Percentiles rank a stretch among this genome's conserved stretches.
phyloP scores from a whole-genome alignment of 2,888 invertebrate genomes.

The Drosophila demipolita region DNA sequence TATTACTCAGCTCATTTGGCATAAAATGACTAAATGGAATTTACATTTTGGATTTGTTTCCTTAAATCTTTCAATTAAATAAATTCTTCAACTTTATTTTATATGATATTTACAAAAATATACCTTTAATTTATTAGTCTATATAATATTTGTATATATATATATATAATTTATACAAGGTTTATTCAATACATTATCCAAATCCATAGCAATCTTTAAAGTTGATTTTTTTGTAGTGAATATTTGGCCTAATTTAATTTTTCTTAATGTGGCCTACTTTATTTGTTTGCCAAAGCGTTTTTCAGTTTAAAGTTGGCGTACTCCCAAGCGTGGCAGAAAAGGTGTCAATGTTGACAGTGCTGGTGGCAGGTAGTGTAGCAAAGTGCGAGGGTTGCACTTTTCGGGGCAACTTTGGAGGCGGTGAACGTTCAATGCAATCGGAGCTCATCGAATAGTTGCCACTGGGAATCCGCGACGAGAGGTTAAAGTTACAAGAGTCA shows the following conservation, averaged over 20 bases:
- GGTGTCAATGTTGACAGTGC: not conserved
- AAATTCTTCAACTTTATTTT: not conserved
- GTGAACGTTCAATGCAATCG: conserved; percentile 47
- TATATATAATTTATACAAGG: no score
- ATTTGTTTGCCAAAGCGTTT: not conserved
- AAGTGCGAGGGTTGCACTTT: conserved; percentile 49
- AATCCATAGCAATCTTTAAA: not conserved
- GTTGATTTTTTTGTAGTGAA: no score
- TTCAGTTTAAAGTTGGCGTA: not conserved
- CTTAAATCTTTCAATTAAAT: not conserved
- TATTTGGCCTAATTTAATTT: not conserved
- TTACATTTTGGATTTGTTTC: not conserved
- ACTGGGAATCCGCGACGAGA: conserved; percentile 56
- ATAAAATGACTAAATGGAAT: not conserved
- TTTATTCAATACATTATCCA: not conserved
- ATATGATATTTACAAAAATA: not conserved
- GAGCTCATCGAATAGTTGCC: conserved; percentile 58
- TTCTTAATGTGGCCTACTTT: not conserved
- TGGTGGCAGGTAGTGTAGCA: conserved; percentile 16
- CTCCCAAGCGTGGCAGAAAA: not conserved
- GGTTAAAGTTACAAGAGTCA: conserved; percentile 56
- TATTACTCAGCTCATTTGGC: not conserved
- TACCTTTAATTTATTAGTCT: fast-evolving
- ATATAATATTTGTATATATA: not conserved
- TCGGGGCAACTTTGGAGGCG: conserved; percentile 13